Base-by-base conservation (phyloP, 2,113 vertebrate genomes). In the Oceanodroma tethys region DNA sequence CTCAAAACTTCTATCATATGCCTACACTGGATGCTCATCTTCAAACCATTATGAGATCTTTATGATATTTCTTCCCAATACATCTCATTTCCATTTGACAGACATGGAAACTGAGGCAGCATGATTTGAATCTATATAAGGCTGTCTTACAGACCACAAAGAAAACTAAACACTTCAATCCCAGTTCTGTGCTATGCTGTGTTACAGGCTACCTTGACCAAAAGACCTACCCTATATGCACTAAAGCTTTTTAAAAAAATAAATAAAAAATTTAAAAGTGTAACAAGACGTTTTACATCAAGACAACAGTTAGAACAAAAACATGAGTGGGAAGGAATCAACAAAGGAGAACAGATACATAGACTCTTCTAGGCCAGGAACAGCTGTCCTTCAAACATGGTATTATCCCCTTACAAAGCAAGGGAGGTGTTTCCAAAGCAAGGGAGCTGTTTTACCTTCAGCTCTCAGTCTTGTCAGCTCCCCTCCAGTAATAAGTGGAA, bases 321-420 rank as follows among this genome's bases (percentile, higher is more conserved):
- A 32, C 4, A 3, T 11, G 2, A 63, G 11, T 29, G 5, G 6
- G 11, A 72, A 32, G 43, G 11, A 59, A 85, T 53, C 34, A 34
- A 62, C 8, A 47, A 56, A 85, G 7, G 2, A 73, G 7, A 88
- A 60, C 2, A 81, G 26, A 56, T 21, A 50, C 0, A 0, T 16
- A 65, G 22, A 38, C 7, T 70, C n/a, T 76, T 74, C 32, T 19
- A 20, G 25, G 13, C 10, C 6, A 85, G 15, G 3, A 90, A 63
- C 6, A 58, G 7, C 43, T 92, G 42, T 63, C 19, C 43, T 58
- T 79, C 36, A 60, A 74, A 23, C 1, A 10, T 16, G 9, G 2
- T 25, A 32, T 56, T 38, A 66, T 32, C 5, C 6, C 20, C 17
- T 66, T 43, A 45, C 15, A 88, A 85, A 70, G 2, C 16, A n/a